Base-by-base conservation (phyloP, 2,797 vertebrate species). In the Spizella passerina region DNA sequence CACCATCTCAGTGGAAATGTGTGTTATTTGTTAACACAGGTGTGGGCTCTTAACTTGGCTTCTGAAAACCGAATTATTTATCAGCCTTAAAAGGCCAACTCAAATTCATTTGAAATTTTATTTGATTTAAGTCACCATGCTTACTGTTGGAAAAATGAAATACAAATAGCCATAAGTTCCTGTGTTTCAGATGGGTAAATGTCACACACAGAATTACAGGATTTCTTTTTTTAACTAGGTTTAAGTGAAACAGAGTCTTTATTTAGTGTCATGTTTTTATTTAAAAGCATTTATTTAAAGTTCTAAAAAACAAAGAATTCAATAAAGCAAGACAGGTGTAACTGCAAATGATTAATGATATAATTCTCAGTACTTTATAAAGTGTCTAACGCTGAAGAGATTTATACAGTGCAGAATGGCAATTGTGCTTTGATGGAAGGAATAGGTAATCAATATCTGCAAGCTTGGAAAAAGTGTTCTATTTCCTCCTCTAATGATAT, bases 401-500 rank as follows among this genome's bases (percentile, higher is more conserved):
- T 97, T 97, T 97, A 97, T 96, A 96, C 92, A 96, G 95, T 96
- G 94, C 96, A 91, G 96, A 95, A 96, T 97, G 90, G 96, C 86
- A 93, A 66, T 94, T 84, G 96, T 94, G 95, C 94, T 97, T 95
- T 86, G 43, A 94, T 97, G 88, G 92, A 96, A 95, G 90, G 96
- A 97, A 97, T 97, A 94, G 97, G 97, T 97, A 97, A 99, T 99
- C 99, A 97, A 99, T 99, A 99, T 95, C 97, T 98, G 96, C 96
- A 95, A 96, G 97, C 98, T 98, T 98, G 98, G 96, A 97, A 98
- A 98, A 98, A 97, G 97, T 94, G 96, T 97, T 97, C 96, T 95
- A 38, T 97, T 96, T 98, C 98, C 98, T 99, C 98, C 98, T 97
- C 98, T 98, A 98, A 99, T 99, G 98, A 98, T 98, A 97, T 76